Evolutionary conservation across 2,888 invertebrate species (phyloP).

Genomic region (Drosophila merina): DNA sequence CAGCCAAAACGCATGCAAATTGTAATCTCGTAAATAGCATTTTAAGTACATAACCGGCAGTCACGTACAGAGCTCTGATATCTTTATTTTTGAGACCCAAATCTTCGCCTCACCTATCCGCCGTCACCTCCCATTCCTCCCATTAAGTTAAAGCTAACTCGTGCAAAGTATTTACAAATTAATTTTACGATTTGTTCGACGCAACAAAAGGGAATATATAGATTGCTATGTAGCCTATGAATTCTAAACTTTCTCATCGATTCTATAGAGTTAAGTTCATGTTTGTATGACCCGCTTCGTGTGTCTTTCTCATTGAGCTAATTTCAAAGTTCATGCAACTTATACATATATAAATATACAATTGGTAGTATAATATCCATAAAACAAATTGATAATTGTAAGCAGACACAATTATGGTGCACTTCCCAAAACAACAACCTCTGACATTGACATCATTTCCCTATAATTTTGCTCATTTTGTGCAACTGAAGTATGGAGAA

Average conservation of each 20-base stretch:
- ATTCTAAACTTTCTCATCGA: slow-evolving; percentile 34
- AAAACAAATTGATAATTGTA: slow-evolving; percentile 56
- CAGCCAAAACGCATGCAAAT: slow-evolving; percentile 53
- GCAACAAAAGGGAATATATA: slow-evolving; percentile 19
- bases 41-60: slow-evolving; percentile 73
- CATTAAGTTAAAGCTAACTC: slow-evolving; percentile 6
- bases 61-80: slow-evolving; percentile 56
- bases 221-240: slow-evolving; percentile 22
- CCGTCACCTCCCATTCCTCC: slow-evolving; percentile 4
- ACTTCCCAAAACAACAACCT: slow-evolving; percentile 12
- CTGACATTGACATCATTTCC: slow-evolving; percentile 69
- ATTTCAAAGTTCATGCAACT: slow-evolving; percentile 58
- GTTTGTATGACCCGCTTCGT: too few relatives aligned
- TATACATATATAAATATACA: slow-evolving; percentile 49
- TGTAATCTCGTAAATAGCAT: slow-evolving; percentile 72
- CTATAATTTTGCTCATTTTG: slow-evolving; percentile 38
- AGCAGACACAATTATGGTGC: slow-evolving; percentile 37
- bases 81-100: slow-evolving; percentile 31
- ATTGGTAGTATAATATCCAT: slow-evolving; percentile 65
- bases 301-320: slow-evolving; percentile 19
- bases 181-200: slow-evolving; percentile 18
- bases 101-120: slow-evolving; percentile 12
- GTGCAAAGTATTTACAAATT: slow-evolving; percentile 52
- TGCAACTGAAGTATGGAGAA: slow-evolving; percentile 13
- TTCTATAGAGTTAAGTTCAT: slow-evolving; percentile 23